Evolutionary conservation across 2,888 invertebrate genomes (phyloP).

Genomic region (Drosophila parthenogenetica): DNA sequence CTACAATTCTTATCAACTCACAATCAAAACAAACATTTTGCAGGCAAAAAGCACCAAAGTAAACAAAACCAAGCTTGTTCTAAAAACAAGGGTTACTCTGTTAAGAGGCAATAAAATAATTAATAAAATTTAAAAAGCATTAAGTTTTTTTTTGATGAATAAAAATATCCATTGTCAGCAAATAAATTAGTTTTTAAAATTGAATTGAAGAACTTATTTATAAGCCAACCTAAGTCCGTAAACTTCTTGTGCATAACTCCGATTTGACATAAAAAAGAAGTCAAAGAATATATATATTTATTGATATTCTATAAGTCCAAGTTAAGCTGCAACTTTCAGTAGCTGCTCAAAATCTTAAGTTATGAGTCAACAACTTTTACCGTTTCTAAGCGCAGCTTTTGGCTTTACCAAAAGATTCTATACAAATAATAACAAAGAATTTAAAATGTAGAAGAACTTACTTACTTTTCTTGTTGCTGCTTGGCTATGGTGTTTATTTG

Average conservation of each 20-base stretch:
- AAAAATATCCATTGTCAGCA: too few relatives aligned
- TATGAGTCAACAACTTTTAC: background rate
- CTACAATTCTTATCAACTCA: constrained; percentile 22
- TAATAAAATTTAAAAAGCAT: too few relatives aligned
- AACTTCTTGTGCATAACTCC: too few relatives aligned
- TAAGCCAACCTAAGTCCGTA: too few relatives aligned
- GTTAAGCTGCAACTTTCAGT: background rate
- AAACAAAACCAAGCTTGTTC: background rate
- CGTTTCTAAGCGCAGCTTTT: background rate
- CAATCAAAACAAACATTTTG: constrained; percentile 10
- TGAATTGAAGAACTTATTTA: too few relatives aligned
- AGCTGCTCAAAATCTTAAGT: background rate
- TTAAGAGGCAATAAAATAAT: too few relatives aligned
- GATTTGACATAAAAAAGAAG: too few relatives aligned
- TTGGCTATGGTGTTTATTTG: constrained; percentile 30
- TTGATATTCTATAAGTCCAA: too few relatives aligned
- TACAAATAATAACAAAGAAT: constrained; percentile 14
- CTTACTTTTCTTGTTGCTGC: constrained; percentile 1
- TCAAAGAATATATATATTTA: too few relatives aligned
- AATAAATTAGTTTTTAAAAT: too few relatives aligned
- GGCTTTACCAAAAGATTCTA: background rate
- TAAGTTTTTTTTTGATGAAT: too few relatives aligned
- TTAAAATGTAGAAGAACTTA: constrained; percentile 15
- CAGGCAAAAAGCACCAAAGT: background rate
- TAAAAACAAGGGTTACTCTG: too few relatives aligned